These are phyloP conservation scores for Eidolon helvum DNA, from an alignment of 2,113 vertebrate species.

Conservation along the genomic window DNA sequence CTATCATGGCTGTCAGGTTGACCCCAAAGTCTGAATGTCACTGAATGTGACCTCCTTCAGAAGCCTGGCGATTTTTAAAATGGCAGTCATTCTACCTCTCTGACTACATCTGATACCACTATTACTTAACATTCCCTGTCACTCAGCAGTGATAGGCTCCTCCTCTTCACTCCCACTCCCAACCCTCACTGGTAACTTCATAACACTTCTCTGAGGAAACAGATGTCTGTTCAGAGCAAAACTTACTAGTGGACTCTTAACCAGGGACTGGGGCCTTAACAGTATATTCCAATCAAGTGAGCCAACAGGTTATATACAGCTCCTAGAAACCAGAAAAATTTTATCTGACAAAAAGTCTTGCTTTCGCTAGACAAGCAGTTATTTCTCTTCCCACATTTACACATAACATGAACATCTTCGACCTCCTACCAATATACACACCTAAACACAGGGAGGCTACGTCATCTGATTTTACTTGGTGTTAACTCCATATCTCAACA, in stretches of 20 bases:
- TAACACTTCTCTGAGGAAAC: neutral
- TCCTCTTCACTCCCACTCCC: neutral
- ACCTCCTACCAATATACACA: neutral
- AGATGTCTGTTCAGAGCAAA: neutral
- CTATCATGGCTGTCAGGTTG: neutral
- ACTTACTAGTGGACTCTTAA: neutral
- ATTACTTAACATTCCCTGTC: neutral
- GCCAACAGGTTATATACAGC: neutral
- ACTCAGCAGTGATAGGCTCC: neutral
- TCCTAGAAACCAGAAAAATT: neutral
- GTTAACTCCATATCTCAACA: neutral
- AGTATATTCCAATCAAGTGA: neutral
- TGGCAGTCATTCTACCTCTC: neutral
- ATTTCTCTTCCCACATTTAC: neutral
- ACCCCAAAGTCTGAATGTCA: constrained; percentile 1
- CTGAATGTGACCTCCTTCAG: neutral
- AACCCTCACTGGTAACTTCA: neutral
- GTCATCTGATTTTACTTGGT: neutral
- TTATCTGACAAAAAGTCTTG: neutral
- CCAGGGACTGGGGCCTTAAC: neutral
- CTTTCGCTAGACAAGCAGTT: neutral
- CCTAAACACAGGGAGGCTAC: neutral
- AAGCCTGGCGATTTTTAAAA: neutral
- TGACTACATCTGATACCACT: neutral
- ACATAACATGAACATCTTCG: neutral